A percentile compares a stretch with the other conserved stretches of the same genome.
phyloP scores from a whole-genome alignment of 2,797 vertebrate species.

The Propithecus perrieri region DNA sequence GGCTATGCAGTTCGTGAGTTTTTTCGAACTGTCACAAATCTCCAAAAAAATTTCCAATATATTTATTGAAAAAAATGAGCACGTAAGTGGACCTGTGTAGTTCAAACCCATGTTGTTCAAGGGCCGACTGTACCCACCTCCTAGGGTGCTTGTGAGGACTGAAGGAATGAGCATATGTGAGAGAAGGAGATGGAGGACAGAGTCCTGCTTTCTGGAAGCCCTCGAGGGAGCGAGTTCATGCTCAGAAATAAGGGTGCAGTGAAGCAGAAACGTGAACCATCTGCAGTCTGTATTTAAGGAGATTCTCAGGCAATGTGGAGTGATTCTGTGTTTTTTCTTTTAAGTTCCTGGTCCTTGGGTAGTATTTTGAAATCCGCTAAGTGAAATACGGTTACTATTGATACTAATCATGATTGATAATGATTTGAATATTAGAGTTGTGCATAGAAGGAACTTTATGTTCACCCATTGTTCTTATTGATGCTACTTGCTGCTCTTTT shows the following conservation, averaged over 20 bases:
- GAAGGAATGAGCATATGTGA: not conserved
- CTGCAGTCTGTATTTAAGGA: not conserved
- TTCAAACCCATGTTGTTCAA: not conserved
- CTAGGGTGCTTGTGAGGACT: not conserved
- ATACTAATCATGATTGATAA: not conserved
- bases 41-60: not conserved
- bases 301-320: not conserved
- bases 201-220: not conserved
- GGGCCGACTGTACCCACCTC: not conserved
- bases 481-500: not conserved
- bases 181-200: not conserved
- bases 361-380: conserved; percentile 36
- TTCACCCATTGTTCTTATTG: not conserved
- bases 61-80: not conserved
- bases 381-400: not conserved
- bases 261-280: not conserved
- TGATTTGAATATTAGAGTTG: not conserved
- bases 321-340: not conserved
- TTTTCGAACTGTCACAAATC: not conserved
- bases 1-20: not conserved
- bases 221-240: not conserved
- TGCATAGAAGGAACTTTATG: not conserved
- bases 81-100: too few relatives aligned
- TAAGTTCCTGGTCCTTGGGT: not conserved
- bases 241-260: not conserved